These are phyloP conservation scores for Himalopsyche kuldschensis DNA, from an alignment of 2,888 invertebrate genomes.

Conservation along the genomic window DNA sequence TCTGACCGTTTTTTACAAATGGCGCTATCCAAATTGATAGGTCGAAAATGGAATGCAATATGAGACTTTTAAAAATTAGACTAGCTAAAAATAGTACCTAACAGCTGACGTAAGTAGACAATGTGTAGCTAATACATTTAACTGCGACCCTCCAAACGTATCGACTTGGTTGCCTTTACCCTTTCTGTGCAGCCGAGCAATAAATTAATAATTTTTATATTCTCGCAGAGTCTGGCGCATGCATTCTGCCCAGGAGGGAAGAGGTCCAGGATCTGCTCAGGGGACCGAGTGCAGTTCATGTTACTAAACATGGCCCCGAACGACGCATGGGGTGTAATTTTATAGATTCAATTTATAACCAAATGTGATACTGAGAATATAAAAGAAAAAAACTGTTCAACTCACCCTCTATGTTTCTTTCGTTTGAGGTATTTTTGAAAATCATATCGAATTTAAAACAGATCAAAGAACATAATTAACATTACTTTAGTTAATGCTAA, in stretches of 20 bases:
- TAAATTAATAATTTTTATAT: neutral
- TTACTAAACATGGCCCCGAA: conserved; percentile 7
- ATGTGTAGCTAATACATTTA: neutral
- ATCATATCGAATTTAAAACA: too few relatives aligned
- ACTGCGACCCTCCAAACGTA: neutral
- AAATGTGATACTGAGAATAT: neutral
- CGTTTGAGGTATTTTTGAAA: too few relatives aligned
- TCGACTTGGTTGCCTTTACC: neutral
- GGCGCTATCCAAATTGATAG: too few relatives aligned
- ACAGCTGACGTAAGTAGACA: neutral
- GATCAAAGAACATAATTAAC: too few relatives aligned
- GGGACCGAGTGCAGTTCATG: conserved; percentile 15
- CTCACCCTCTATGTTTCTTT: too few relatives aligned
- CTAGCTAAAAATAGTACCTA: too few relatives aligned
- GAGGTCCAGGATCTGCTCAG: conserved; percentile 1
- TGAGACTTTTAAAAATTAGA: too few relatives aligned
- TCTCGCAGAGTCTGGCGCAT: neutral
- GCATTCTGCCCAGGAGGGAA: conserved; percentile 5
- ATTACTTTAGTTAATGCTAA: too few relatives aligned
- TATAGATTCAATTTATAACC: neutral
- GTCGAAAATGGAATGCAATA: too few relatives aligned
- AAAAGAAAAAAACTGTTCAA: neutral
- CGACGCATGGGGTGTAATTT: neutral
- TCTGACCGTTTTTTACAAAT: too few relatives aligned
- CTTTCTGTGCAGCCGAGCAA: neutral